Base-by-base conservation (phyloP, 1,140 invertebrate genomes). In the Polypedilum pembai region DNA sequence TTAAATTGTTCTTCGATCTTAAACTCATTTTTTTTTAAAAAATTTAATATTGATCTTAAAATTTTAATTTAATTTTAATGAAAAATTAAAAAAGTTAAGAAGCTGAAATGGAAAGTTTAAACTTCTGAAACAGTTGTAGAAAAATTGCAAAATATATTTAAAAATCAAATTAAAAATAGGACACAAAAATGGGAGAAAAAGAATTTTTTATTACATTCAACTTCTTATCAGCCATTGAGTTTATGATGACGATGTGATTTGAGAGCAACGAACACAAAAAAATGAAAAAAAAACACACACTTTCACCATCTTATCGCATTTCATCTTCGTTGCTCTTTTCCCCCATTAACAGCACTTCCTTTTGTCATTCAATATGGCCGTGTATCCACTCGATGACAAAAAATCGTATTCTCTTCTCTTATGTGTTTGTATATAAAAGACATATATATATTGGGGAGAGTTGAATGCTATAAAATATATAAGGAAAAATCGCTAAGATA, bases 321-420 rank as follows among this genome's bases (percentile, higher is more conserved):
- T 20, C 17, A 69, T 69, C 20, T 69, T 69, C 65, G 20, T 21
- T 69, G 17, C 65, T 21, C 65, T 20, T 69, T 69, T 69, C 65
- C 20, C 20, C 20, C 65, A 21, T 69, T 69, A 69, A 20, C 65
- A 56, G 45, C 12, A 15, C n/a, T 56, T 56, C 45, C 45, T 56
- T 56, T 56, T 56, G 45, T 56, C 65, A 20, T 69, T 69, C 65
- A 69, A 69, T 69, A 69, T 69, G 65, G 65, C 65, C 65, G 65
- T 56, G 45, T 56, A 56, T 56, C 45, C 45, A 56, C 45, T 56
- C 45, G 45, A 33, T 56, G 45, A 56, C 45, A 56, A 56, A 56
- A n/a, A 33, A 56, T 56, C 45, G 45, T 4, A 5, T 56, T 56
- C 15, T 56, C 45, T 12, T 56, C 24, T 33, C 24, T 33, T 56